Conservation (phyloP, 2,113 vertebrate species). For the Picathartes gymnocephalus region DNA sequence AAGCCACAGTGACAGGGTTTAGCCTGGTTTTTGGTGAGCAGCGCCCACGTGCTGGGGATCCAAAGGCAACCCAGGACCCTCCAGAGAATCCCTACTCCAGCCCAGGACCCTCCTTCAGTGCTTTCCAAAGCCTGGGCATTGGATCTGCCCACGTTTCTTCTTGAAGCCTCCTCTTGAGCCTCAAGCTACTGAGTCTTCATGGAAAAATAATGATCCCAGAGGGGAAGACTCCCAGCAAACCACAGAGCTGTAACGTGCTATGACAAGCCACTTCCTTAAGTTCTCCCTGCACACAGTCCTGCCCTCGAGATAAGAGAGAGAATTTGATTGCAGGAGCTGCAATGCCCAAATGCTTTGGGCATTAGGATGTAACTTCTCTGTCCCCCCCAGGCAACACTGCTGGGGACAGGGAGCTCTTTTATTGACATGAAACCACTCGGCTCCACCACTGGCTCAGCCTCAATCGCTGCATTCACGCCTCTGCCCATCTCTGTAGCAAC, state of each 20-base stretch:
- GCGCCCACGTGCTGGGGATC: neutral
- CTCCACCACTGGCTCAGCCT: neutral
- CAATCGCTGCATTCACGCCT: neutral
- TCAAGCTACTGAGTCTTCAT: neutral
- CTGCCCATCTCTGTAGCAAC: neutral
- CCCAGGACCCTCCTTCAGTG: too few relatives aligned
- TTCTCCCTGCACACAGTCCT: neutral
- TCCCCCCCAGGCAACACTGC: neutral
- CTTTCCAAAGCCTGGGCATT: neutral
- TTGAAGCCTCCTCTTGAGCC: neutral
- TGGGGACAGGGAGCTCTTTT: neutral
- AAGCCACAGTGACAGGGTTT: neutral
- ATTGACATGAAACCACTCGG: neutral
- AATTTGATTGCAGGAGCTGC: slow-evolving; percentile 24
- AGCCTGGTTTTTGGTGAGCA: neutral
- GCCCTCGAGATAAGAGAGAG: slow-evolving; percentile 2
- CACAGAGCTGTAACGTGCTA: neutral
- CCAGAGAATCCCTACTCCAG: neutral
- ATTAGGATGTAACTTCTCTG: neutral
- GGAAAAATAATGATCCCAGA: neutral
- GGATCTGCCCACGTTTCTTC: neutral
- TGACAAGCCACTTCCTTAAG: neutral
- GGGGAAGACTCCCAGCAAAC: neutral
- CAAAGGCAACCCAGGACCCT: neutral
- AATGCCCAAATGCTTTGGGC: neutral